These are phyloP conservation scores for Leucosticte australis DNA, from an alignment of 2,113 vertebrate genomes.

Conservation along the genomic window DNA sequence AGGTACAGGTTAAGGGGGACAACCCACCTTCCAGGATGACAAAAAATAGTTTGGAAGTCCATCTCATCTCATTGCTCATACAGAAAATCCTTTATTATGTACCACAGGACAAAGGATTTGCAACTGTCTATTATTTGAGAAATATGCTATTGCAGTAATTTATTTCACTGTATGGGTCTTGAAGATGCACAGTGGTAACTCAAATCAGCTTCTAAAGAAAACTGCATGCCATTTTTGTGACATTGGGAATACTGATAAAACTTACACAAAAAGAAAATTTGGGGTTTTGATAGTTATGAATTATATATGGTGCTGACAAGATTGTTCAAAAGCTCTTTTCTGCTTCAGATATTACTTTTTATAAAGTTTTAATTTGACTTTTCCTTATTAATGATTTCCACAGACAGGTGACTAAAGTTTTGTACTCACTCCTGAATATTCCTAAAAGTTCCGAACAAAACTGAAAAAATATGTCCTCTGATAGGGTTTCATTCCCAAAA, in stretches of 20 bases:
- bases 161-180: constrained; percentile 67
- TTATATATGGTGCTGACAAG: constrained; percentile 47
- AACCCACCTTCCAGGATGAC: constrained; percentile 1
- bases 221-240: constrained; percentile 67
- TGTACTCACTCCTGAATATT: background rate
- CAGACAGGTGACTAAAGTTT: constrained; percentile 32
- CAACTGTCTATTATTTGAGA: constrained; percentile 61
- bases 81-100: constrained; percentile 61
- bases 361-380: constrained; percentile 61
- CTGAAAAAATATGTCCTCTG: background rate
- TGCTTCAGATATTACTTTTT: constrained; percentile 44
- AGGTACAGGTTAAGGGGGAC: background rate
- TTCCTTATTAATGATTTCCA: constrained; percentile 7
- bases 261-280: constrained; percentile 54
- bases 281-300: constrained; percentile 53
- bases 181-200: constrained; percentile 62
- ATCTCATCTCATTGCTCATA: constrained; percentile 43
- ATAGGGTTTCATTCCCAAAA: background rate
- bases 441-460: background rate
- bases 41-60: constrained; percentile 41
- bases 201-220: constrained; percentile 70
- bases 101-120: constrained; percentile 61
- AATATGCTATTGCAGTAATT: constrained; percentile 68
- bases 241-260: constrained; percentile 59
- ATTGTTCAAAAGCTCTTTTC: constrained; percentile 33